These are phyloP conservation scores for Cynaeus angustus DNA, from an alignment of 2,888 invertebrate genomes.

Conservation along the genomic window DNA sequence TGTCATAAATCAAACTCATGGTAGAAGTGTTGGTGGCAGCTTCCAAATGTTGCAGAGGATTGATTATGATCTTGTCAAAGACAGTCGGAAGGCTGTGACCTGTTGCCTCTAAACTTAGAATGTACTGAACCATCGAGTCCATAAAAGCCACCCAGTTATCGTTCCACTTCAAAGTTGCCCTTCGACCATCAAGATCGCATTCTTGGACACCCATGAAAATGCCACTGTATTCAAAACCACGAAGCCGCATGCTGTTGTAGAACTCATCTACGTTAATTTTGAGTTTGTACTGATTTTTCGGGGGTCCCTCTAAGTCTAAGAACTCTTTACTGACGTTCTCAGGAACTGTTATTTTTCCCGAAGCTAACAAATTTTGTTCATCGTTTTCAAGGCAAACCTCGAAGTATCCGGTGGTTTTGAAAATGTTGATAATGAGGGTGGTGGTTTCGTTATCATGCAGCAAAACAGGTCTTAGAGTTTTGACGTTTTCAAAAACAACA, in stretches of 20 bases:
- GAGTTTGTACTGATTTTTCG: constrained; percentile 14
- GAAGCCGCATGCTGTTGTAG: constrained; percentile 72
- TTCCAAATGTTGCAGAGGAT: constrained; percentile 67
- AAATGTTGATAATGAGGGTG: constrained; percentile 58
- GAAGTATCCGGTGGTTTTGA: constrained; percentile 59
- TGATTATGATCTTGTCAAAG: constrained; percentile 71
- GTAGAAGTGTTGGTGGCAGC: background rate
- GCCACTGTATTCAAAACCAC: constrained; percentile 75
- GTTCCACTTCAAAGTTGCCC: constrained; percentile 73
- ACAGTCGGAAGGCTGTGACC: constrained; percentile 80
- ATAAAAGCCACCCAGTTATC: constrained; percentile 81
- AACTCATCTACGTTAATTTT: constrained; percentile 54
- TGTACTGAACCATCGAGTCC: constrained; percentile 81
- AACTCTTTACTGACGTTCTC: constrained; percentile 65
- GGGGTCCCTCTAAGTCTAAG: background rate
- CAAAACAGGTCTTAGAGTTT: constrained; percentile 75
- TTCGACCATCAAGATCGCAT: constrained; percentile 69
- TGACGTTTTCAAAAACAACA: constrained; percentile 75
- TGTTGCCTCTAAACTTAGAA: constrained; percentile 72
- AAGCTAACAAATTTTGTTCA: constrained; percentile 72
- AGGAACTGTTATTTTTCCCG: constrained; percentile 76
- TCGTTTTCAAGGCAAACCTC: constrained; percentile 69
- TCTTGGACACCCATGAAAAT: constrained; percentile 73
- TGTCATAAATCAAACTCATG: background rate
- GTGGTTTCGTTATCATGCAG: constrained; percentile 70